Evolutionary conservation across 2,113 vertebrate species (phyloP), one percentile per base, ranked within the genome.

Genomic region (Sciurus niger): DNA sequence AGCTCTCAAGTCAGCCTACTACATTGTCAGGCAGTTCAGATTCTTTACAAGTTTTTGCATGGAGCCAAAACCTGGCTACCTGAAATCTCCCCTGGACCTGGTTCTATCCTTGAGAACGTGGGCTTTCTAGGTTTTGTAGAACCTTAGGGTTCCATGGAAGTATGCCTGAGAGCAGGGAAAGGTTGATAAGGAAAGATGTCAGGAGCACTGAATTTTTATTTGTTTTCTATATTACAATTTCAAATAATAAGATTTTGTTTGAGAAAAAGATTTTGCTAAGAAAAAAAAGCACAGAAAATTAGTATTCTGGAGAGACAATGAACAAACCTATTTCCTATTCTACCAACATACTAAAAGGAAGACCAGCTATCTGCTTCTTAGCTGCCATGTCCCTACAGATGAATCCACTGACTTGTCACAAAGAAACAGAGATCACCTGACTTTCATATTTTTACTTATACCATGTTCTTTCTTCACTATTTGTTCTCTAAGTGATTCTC

Each of bases 151-250:
- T 55, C 8, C 55, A 43, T 11, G 46, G 48, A 80, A n/a, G 43
- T 5, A 1, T 11, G 37, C 11, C 43, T 14, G 30, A 72, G 34
- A 34, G 17, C 0, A 0, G n/a, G 9, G n/a, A 9, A 28, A 24
- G 1, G 13, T 0, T 68, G 46, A 37, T 12, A 0, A 58, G 30
- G 17, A 30, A 55, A 74, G 60, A 43, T 40, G 25, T 32, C 7
- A 43, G 37, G 51, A 28, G 40, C 28, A 22, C 37, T 51, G 32
- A 90, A 48, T 1, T 72, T 87, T 76, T 68, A 9, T 60, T 68
- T 90, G 28, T 84, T 92, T 77, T 70, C 20, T 74, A 8, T 11
- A 63, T 55, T 40, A 68, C 25, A 16, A 10, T n/a, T 34, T 28
- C 11, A 77, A 67, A 68, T 32, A 73, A 17, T 48, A 89, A 92